Conservation (phyloP, 2,888 invertebrate genomes). For the Phyto melanocephala region DNA sequence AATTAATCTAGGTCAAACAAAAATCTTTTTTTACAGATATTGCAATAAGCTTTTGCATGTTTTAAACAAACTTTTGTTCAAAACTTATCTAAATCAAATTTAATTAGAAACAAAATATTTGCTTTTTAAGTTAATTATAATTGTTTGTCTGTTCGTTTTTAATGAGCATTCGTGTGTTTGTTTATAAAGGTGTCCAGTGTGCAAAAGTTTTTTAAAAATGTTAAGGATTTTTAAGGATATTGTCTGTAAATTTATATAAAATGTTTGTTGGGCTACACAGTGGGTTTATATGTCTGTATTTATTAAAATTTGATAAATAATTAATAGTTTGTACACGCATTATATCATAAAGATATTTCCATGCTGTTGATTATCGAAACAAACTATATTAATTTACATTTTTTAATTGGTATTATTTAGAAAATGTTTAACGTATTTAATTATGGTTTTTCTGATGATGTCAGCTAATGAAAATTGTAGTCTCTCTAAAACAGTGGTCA, state of each 20-base stretch:
- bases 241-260: background rate
- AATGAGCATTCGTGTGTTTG: background rate
- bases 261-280: background rate
- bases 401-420: background rate
- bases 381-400: conserved; percentile 12
- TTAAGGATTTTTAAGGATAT: background rate
- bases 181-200: background rate
- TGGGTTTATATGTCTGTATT: background rate
- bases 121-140: background rate
- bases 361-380: background rate
- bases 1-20: background rate
- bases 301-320: no score
- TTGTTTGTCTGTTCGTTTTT: background rate
- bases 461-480: background rate
- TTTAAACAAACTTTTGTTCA: background rate
- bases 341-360: background rate
- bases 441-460: conserved; percentile 5
- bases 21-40: background rate
- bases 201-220: no score
- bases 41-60: background rate
- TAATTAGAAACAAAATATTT: no score
- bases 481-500: no score
- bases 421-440: background rate
- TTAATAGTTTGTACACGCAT: background rate
- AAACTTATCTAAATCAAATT: background rate